Conservation (phyloP, 2,113 vertebrate genomes). For the Brienomyrus brachyistius region DNA sequence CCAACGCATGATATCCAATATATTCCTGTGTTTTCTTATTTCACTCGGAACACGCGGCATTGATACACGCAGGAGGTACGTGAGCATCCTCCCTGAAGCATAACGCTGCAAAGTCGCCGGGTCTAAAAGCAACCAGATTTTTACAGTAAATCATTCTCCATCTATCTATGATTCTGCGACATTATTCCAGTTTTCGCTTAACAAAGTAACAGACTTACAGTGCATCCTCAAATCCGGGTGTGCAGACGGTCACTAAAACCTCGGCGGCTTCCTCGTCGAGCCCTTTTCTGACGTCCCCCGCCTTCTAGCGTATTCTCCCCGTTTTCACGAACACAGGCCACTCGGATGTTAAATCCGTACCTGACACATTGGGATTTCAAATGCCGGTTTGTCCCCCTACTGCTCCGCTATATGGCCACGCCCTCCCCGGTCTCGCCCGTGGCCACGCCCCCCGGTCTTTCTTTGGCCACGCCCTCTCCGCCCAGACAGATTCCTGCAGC, state of each 20-base stretch:
- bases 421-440: conserved; percentile 31
- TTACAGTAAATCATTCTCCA: not conserved
- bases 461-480: conserved; percentile 31
- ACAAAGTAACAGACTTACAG: conserved; percentile 35
- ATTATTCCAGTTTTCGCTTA: not conserved
- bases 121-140: not conserved
- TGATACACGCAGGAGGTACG: not conserved
- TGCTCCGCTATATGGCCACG: conserved; percentile 37
- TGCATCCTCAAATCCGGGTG: conserved; percentile 29
- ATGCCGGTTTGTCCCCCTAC: conserved; percentile 23
- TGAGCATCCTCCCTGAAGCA: not conserved
- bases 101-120: not conserved
- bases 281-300: not conserved
- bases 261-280: not conserved
- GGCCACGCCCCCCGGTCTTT: conserved; percentile 36
- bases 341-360: not conserved
- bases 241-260: not conserved
- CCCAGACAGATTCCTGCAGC: conserved; percentile 27
- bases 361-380: conserved; percentile 65
- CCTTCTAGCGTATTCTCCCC: not conserved
- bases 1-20: not conserved
- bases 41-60: not conserved
- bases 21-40: not conserved
- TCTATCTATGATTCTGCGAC: not conserved
- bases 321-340: conserved; percentile 5